Evolutionary conservation across 2,113 vertebrate genomes (phyloP).

Genomic region (Amazona vittata): DNA sequence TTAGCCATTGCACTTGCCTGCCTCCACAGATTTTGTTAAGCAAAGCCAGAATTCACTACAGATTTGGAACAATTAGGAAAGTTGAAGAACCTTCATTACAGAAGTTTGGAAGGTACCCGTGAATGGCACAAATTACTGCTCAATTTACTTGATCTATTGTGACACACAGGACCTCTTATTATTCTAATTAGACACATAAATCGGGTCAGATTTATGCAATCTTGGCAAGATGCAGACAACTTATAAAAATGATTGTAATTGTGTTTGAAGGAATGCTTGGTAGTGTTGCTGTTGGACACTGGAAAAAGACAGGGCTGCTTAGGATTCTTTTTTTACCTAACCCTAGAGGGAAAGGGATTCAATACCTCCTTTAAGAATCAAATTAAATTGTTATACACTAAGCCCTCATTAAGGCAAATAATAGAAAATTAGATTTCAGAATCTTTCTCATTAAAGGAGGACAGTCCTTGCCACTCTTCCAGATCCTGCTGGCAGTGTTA

Average conservation of each 20-base stretch:
- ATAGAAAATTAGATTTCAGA: not conserved
- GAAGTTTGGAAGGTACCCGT: not conserved
- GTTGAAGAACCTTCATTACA: not conserved
- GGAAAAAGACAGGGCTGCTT: not conserved
- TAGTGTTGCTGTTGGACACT: not conserved
- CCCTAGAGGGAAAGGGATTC: not conserved
- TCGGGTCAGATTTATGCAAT: slow-evolving; percentile 13
- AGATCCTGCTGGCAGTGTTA: not conserved
- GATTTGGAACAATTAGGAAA: not conserved
- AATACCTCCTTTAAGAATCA: not conserved
- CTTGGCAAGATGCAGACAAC: not conserved
- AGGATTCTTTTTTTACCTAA: not conserved
- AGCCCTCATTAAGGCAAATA: not conserved
- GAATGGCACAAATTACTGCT: not conserved
- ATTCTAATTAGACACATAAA: slow-evolving; percentile 38
- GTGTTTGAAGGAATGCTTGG: not conserved
- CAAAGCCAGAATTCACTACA: not conserved
- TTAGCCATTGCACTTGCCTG: not conserved
- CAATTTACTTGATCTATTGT: slow-evolving; percentile 10
- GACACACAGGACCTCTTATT: not conserved
- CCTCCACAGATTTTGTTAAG: not conserved
- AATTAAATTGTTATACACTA: not conserved
- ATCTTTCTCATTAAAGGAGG: not conserved
- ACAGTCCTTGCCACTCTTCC: not conserved
- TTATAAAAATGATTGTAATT: slow-evolving; percentile 10